Percentiles rank a stretch among this genome's conserved stretches.
These are phyloP conservation scores for Acromyrmex heyeri DNA, from an alignment of 1,140 invertebrate genomes.

Conservation along the genomic window DNA sequence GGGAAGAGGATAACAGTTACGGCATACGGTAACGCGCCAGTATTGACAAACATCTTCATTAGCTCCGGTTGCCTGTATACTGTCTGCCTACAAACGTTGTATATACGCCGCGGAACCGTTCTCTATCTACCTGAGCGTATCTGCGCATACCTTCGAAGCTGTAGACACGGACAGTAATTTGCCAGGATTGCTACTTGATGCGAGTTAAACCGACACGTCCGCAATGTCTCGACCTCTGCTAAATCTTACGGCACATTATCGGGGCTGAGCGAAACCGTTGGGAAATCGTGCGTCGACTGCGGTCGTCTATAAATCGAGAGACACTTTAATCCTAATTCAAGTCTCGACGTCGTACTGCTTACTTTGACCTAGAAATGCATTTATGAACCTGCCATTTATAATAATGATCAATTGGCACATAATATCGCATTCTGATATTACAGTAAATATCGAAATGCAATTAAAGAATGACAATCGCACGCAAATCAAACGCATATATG, in stretches of 20 bases:
- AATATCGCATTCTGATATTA: not conserved
- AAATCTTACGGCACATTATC: constrained; percentile 63
- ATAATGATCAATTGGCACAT: not conserved
- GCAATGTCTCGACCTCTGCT: constrained; percentile 13
- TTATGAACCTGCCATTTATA: constrained; percentile 18
- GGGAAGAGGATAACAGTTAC: constrained; percentile 67
- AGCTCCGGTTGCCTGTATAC: constrained; percentile 75
- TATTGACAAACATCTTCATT: constrained; percentile 84
- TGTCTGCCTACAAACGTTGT: constrained; percentile 75
- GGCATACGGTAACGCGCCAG: constrained; percentile 75
- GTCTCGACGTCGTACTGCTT: not conserved
- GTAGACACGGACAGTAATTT: constrained; percentile 74
- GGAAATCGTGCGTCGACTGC: constrained; percentile 40
- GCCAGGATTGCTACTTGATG: constrained; percentile 72
- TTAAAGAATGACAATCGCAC: constrained; percentile 25
- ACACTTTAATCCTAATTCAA: constrained; percentile 51
- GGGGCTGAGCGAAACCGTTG: constrained; percentile 34
- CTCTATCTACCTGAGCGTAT: constrained; percentile 63
- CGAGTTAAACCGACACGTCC: constrained; percentile 74
- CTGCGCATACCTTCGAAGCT: constrained; percentile 68
- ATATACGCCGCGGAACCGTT: constrained; percentile 55
- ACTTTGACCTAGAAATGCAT: constrained; percentile 25
- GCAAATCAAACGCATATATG: no score
- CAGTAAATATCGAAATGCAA: constrained; percentile 10
- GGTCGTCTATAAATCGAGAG: constrained; percentile 45